Evolutionary conservation across 1,140 invertebrate genomes (phyloP), one percentile per base, ranked within the genome.

Genomic region (Drosophila yakuba): DNA sequence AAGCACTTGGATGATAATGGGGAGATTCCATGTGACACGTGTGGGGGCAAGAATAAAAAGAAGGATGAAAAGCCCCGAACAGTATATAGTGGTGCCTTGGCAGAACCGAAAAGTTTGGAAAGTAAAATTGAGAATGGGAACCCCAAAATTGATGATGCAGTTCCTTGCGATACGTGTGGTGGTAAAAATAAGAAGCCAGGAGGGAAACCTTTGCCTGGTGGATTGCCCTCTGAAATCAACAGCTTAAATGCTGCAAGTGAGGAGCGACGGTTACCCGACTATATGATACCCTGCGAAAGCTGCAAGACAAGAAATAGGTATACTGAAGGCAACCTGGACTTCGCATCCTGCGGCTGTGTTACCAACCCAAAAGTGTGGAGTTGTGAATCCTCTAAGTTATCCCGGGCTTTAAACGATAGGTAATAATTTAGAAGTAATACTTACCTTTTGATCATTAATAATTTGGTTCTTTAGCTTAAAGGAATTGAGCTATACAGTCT

Each of bases 41-140:
- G 74, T 56, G 74, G 74, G 4, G 74, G 74, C 1, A 77, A 77
- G 20, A 77, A 57, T 45, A 77, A 77, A 52, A 77, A 68, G 28
- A 55, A 44, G 2, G 39, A n/a, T 2, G 74, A 68, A 3, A 77
- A 61, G 14, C 63, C 55, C 6, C 45, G n/a, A 20, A 0, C 64
- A 1, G 52, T n/a, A 6, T 38, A 38, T 28, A 45, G 47, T 20
- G n/a, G 10, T 54, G 38, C 36, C 14, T 44, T 28, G 28, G 12
- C n/a, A 10, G 57, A 61, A 7, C 2, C 15, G 0, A 51, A 41
- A 23, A 15, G 15, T 10, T 12, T 3, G 11, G 48, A 41, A 55
- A 51, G 44, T 32, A 36, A 74, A 52, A 39, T 60, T 1, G 28
- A 54, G 17, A 20, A 66, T 20, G 38, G 14, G 12, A 5, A 4